A percentile compares a stretch with the other conserved stretches of the same genome.
These are phyloP conservation scores for Plusia festucae DNA, from an alignment of 2,888 invertebrate genomes.

Conservation along the genomic window DNA sequence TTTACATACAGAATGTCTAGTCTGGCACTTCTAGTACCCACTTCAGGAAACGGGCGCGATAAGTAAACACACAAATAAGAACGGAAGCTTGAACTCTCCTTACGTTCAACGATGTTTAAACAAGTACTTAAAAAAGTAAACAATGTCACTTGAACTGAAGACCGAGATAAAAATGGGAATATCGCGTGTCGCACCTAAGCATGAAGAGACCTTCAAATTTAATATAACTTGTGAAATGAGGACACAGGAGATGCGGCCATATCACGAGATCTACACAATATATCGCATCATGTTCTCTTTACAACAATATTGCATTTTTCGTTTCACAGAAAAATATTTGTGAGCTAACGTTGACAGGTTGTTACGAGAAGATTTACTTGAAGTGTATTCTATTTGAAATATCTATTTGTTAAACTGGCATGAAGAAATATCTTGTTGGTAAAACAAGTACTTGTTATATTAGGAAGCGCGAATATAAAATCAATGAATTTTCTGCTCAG, in stretches of 20 bases:
- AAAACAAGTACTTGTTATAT: too few relatives aligned
- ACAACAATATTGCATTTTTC: conserved; percentile 31
- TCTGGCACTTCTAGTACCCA: background rate
- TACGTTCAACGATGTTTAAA: conserved; percentile 32
- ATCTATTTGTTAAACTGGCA: background rate
- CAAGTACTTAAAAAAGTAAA: conserved; percentile 44
- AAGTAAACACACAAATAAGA: background rate
- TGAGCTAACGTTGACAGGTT: conserved; percentile 21
- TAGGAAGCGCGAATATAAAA: too few relatives aligned
- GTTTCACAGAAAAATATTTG: conserved; percentile 27
- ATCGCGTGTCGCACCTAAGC: conserved; percentile 49
- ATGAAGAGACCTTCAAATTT: conserved; percentile 43
- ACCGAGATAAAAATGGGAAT: conserved; percentile 47
- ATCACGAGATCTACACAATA: conserved; percentile 37
- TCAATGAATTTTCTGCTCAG: too few relatives aligned
- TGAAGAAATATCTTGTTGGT: background rate
- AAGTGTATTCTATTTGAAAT: conserved; percentile 8
- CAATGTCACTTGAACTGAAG: conserved; percentile 32
- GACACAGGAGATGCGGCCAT: conserved; percentile 41
- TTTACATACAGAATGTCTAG: background rate
- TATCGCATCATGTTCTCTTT: conserved; percentile 14
- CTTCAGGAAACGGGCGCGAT: background rate
- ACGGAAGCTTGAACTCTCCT: conserved; percentile 21
- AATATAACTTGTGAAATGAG: conserved; percentile 41
- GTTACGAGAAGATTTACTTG: conserved; percentile 24